Evolutionary conservation across 2,888 invertebrate genomes (phyloP).

Genomic region (Agrochola litura): DNA sequence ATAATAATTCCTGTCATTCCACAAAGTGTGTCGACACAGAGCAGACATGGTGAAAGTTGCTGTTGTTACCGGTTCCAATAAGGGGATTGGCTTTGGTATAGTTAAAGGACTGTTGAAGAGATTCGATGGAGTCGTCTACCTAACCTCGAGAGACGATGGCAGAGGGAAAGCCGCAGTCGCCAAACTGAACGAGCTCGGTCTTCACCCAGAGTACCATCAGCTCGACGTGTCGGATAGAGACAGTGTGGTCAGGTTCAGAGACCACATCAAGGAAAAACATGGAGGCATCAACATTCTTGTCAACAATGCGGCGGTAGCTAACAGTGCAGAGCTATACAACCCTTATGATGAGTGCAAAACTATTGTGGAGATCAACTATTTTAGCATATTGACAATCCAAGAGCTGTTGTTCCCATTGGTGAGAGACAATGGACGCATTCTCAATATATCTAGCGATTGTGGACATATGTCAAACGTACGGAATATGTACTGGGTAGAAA

Average conservation of each 20-base stretch:
- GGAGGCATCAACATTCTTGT: constrained; percentile 93
- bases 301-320: constrained; percentile 93
- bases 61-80: constrained; percentile 92
- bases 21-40: neutral
- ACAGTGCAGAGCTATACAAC: constrained; percentile 73
- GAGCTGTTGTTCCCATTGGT: constrained; percentile 93
- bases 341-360: constrained; percentile 87
- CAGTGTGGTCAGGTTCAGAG: constrained; percentile 90
- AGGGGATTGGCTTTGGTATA: constrained; percentile 92
- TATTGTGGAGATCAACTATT: constrained; percentile 92
- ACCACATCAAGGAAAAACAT: constrained; percentile 90
- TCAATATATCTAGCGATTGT: constrained; percentile 93
- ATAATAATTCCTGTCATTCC: constrained; percentile 8
- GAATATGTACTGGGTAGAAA: constrained; percentile 81
- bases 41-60: constrained; percentile 66
- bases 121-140: constrained; percentile 90
- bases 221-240: constrained; percentile 68
- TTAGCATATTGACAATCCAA: constrained; percentile 91
- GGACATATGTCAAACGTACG: constrained; percentile 91
- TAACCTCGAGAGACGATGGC: constrained; percentile 85
- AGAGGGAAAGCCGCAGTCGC: constrained; percentile 71
- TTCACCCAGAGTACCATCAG: constrained; percentile 68
- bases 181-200: constrained; percentile 69
- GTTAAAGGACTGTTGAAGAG: constrained; percentile 91
- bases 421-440: constrained; percentile 92